Percentiles rank a stretch among this genome's conserved stretches.
Conservation (phyloP, 2,888 invertebrate genomes). For the Sinohyriopsis cumingii region DNA sequence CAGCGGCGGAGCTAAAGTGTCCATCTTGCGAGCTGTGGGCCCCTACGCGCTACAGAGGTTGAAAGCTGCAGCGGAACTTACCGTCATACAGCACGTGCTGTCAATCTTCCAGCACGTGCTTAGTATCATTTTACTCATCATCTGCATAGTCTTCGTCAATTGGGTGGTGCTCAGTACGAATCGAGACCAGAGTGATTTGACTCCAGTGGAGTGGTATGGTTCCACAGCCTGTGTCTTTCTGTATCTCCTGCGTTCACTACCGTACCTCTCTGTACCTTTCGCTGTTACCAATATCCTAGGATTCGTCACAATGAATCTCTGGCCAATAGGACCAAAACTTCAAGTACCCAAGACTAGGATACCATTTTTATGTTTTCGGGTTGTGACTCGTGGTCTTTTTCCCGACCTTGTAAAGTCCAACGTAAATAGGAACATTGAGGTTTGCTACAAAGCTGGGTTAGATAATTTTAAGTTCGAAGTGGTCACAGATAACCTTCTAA, state of each 20-base stretch:
- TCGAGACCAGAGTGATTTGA: slow-evolving; percentile 24
- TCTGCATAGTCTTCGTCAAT: slow-evolving; percentile 24
- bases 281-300: slow-evolving; percentile 25
- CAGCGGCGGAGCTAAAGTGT: too few species aligned
- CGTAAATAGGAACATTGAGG: slow-evolving; percentile 34
- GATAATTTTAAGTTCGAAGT: slow-evolving; percentile 45
- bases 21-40: too few species aligned
- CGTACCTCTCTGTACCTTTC: slow-evolving; percentile 30
- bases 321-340: slow-evolving; percentile 24
- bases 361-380: slow-evolving; percentile 44
- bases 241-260: slow-evolving; percentile 24
- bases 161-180: slow-evolving; percentile 30
- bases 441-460: slow-evolving; percentile 37
- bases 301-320: slow-evolving; percentile 34
- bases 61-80: too few species aligned
- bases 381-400: slow-evolving; percentile 39
- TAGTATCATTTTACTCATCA: slow-evolving; percentile 12
- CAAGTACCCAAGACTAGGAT: slow-evolving; percentile 24
- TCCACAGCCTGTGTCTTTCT: slow-evolving; percentile 15
- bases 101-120: slow-evolving; percentile 19
- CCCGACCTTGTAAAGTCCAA: slow-evolving; percentile 35
- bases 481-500: slow-evolving; percentile 37
- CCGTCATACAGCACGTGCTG: too few species aligned
- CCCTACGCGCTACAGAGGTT: too few species aligned
- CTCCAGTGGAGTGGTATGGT: slow-evolving; percentile 25